A percentile compares a stretch with the other conserved stretches of the same genome.
These are phyloP conservation scores for Spinus olivaceus DNA, from an alignment of 2,797 vertebrate genomes.

Conservation along the genomic window DNA sequence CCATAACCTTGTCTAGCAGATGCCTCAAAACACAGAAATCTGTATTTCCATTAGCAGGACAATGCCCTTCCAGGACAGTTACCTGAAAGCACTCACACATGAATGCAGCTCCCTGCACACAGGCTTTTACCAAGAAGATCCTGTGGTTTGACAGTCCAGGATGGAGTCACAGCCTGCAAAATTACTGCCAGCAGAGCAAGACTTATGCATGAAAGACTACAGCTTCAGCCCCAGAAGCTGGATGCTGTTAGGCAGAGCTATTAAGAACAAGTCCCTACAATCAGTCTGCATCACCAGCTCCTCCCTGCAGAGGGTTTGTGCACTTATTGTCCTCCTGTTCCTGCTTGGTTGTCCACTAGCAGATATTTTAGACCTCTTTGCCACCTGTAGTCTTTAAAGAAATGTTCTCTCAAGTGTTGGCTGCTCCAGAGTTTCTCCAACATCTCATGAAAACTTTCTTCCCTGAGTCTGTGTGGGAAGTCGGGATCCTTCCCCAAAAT, in stretches of 20 bases:
- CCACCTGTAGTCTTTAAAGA: background rate
- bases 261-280: background rate
- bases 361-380: background rate
- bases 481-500: background rate
- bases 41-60: background rate
- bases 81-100: background rate
- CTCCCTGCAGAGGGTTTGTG: fast-evolving
- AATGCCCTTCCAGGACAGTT: background rate
- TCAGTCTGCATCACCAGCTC: background rate
- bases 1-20: background rate
- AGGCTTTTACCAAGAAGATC: background rate
- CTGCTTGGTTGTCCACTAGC: background rate
- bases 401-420: background rate
- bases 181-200: background rate
- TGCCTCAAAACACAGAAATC: background rate
- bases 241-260: background rate
- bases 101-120: fast-evolving
- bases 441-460: background rate
- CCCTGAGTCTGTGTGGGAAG: background rate
- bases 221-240: background rate
- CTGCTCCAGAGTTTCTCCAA: background rate
- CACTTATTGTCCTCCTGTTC: background rate
- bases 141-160: fast-evolving
- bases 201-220: background rate
- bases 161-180: background rate